These are phyloP conservation scores for Globodera rostochiensis DNA, from an alignment of 1,140 invertebrate species.

Conservation along the genomic window DNA sequence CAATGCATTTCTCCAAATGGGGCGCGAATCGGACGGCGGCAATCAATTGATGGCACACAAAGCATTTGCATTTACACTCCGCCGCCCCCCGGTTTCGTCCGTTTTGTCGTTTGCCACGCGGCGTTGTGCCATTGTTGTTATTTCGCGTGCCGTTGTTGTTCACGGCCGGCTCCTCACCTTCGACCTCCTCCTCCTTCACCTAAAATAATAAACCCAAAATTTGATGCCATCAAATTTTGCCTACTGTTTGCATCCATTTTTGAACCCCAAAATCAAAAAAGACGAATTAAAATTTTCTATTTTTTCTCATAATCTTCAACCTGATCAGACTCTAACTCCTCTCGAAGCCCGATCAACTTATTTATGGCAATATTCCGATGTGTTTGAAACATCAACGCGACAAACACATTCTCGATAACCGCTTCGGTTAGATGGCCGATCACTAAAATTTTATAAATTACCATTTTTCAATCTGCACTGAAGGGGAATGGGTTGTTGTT, in stretches of 20 bases:
- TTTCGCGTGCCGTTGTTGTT: neutral
- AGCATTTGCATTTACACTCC: slow-evolving; percentile 27
- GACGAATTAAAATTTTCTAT: too few species aligned
- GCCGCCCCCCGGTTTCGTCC: neutral
- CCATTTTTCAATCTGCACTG: too few species aligned
- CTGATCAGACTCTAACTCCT: neutral
- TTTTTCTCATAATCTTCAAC: neutral
- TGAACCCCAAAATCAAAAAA: neutral
- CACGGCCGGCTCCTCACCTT: neutral
- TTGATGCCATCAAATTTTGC: neutral
- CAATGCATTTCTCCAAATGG: slow-evolving; percentile 53
- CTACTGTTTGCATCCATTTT: neutral
- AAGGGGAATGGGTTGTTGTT: too few species aligned
- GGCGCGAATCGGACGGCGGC: slow-evolving; percentile 50
- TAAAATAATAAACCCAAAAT: neutral
- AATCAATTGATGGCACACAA: slow-evolving; percentile 42
- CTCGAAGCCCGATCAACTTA: slow-evolving; percentile 14
- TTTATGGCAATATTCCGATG: slow-evolving; percentile 23
- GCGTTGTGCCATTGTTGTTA: neutral
- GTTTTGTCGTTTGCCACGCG: neutral
- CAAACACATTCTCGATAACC: slow-evolving; percentile 21
- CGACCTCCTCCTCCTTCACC: neutral
- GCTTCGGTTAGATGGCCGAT: slow-evolving; percentile 9
- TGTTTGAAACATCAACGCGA: slow-evolving; percentile 2
- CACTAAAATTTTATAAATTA: neutral